Conservation (phyloP, 2,888 invertebrate species). For the Macrosiphum euphorbiae region DNA sequence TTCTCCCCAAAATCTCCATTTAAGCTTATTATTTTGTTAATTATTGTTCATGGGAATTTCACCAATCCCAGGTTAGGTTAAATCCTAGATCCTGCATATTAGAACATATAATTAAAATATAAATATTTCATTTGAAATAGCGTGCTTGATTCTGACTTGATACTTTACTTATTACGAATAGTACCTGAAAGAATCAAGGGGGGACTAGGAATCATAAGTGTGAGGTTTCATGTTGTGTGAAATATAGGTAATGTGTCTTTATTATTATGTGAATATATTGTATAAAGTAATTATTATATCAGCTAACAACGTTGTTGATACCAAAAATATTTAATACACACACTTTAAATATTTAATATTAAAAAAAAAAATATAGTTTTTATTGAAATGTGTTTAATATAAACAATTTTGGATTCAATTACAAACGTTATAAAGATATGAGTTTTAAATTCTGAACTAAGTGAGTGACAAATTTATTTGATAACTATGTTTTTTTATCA, state of each 20-base stretch:
- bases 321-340: background rate
- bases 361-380: background rate
- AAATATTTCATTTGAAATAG: background rate
- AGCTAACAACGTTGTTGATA: background rate
- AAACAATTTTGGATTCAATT: background rate
- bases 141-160: background rate
- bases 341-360: no score
- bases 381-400: background rate
- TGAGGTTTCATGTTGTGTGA: background rate
- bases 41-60: background rate
- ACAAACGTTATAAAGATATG: background rate
- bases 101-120: background rate
- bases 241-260: background rate
- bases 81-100: background rate
- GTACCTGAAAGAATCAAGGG: background rate
- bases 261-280: background rate
- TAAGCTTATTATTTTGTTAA: slow-evolving; percentile 1
- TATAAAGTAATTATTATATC: background rate
- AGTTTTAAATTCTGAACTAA: background rate
- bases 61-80: background rate
- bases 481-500: no score
- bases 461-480: background rate
- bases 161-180: background rate
- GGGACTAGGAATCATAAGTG: background rate
- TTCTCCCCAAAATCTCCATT: background rate